Conservation (phyloP, 2,888 invertebrate species). For the Cremastobaeus sp. region DNA sequence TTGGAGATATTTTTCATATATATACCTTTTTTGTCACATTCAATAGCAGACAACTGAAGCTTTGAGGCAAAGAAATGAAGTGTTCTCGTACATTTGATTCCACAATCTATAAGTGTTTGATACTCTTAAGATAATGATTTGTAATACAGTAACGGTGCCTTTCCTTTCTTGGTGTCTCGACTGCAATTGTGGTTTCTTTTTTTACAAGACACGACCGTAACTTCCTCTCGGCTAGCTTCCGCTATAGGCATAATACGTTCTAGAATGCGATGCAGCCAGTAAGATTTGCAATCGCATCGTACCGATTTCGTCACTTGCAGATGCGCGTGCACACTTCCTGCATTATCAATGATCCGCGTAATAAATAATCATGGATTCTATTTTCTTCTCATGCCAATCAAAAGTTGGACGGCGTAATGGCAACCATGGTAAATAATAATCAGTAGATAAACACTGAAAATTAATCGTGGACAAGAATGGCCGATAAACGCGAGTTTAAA, state of each 20-base stretch:
- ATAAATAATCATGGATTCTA: constrained; percentile 44
- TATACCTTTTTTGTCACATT: no score
- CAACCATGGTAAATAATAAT: no score
- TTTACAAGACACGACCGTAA: constrained; percentile 48
- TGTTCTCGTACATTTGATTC: no score
- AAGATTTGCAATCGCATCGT: constrained; percentile 40
- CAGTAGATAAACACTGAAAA: no score
- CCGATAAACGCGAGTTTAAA: no score
- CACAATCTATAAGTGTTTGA: no score
- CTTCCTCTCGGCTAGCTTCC: constrained; percentile 58
- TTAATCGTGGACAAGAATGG: no score
- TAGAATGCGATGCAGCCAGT: constrained; percentile 36
- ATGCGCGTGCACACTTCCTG: constrained; percentile 45
- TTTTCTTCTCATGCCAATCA: no score
- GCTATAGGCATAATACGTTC: constrained; percentile 43
- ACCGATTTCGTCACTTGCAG: constrained; percentile 47
- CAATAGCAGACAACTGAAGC: no score
- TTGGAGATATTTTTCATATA: no score
- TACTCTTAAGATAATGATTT: constrained; percentile 26
- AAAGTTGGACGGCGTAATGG: no score
- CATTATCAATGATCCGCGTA: constrained; percentile 28
- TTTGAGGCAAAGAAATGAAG: no score
- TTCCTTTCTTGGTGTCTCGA: constrained; percentile 29
- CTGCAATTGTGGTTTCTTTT: constrained; percentile 32
- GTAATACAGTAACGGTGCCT: constrained; percentile 27